phyloP scores from a whole-genome alignment of 2,797 vertebrate species.

The Rousettus madagascariensis region DNA sequence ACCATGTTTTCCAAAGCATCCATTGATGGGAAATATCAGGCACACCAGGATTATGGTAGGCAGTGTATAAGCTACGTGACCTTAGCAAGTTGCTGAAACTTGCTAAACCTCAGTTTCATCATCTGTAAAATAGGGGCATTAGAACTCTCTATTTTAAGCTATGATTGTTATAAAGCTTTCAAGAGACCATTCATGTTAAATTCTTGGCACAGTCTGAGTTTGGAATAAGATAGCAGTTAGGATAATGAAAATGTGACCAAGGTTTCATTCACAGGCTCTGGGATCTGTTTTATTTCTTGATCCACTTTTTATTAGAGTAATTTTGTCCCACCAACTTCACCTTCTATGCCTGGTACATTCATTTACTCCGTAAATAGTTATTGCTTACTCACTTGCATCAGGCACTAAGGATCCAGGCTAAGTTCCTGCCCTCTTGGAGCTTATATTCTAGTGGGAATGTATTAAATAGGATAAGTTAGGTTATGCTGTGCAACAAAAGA shows the following conservation, averaged over 20 bases:
- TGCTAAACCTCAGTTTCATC: not conserved
- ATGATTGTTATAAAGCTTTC: not conserved
- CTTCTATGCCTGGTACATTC: not conserved
- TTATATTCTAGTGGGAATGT: not conserved
- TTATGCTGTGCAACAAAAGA: not conserved
- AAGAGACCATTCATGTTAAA: not conserved
- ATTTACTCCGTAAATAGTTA: not conserved
- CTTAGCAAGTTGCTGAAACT: not conserved
- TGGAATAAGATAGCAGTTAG: not conserved
- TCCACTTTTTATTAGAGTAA: not conserved
- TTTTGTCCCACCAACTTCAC: not conserved
- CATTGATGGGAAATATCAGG: not conserved
- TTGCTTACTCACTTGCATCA: not conserved
- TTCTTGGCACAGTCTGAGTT: not conserved
- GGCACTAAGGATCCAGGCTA: not conserved
- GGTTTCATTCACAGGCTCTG: not conserved
- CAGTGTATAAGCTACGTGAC: not conserved
- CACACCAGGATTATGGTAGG: not conserved
- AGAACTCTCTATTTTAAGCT: not conserved
- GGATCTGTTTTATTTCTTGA: not conserved
- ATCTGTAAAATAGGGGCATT: not conserved
- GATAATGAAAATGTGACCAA: not conserved
- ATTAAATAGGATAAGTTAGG: not conserved
- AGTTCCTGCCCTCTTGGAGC: not conserved
- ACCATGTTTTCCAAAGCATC: not conserved